Evolutionary conservation across 2,888 invertebrate species (phyloP), one percentile per base, ranked within the genome.

Genomic region (Pardosa pseudoannulata): DNA sequence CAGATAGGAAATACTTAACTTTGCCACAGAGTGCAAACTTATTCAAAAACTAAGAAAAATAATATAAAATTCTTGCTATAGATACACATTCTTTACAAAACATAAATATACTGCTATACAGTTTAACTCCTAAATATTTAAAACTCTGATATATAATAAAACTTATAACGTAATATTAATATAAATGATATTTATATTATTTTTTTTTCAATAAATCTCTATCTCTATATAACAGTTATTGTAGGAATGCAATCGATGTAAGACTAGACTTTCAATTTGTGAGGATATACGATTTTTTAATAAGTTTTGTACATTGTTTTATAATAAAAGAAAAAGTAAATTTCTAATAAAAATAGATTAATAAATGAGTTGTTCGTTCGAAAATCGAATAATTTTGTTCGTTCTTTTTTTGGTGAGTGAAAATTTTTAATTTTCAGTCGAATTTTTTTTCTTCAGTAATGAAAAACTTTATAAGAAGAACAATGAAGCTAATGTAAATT

Each of bases 231-330:
- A 65, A 31, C 36, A 56, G 27, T 72, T 78, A 28, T 36, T 67
- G 70, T 73, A 83, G 83, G 83, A 83, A 80, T 65, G 67, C 27
- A 31, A 78, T 19, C 23, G n/a, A 39, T 36, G n/a, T n/a, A 56
- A 31, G 83, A 83, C 83, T 83, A 83, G 83, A 83, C 39, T 73
- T 32, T 50, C 29, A 50, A 83, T 70, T 73, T 65, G 31, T 78
- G 36, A 67, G 36, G 32, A 31, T 19, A 67, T 32, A 32, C 32
- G 32, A 56, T 67, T 67, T 67, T 29, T 32, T 9, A 29, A 36
- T 9, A 32, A 29, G 28, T 13, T 65, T 31, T 16, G 29, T 29
- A 28, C 11, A 19, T 7, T 32, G 23, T 19, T 19, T 67, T 9
- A 67, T 16, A 67, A 19, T 65, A 27, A 67, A n/a, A 23, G 19